Evolutionary conservation across 2,888 invertebrate species (phyloP).

Genomic region (Nomada hirtipes): DNA sequence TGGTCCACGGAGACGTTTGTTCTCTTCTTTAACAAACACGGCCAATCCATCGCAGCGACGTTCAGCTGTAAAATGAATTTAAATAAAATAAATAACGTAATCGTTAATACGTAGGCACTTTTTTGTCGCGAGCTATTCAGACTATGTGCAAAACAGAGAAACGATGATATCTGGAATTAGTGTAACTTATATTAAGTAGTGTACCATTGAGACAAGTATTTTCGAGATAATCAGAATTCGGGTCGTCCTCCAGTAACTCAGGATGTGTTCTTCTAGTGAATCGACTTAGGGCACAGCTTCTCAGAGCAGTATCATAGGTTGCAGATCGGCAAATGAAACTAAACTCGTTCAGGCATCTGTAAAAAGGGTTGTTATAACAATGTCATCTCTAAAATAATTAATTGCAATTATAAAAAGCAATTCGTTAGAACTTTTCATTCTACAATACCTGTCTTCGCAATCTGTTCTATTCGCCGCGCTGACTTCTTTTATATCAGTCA

Average conservation of each 20-base stretch:
- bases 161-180: not conserved
- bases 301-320: conserved; percentile 91
- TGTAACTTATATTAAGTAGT: not conserved
- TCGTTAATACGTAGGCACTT: too few species aligned
- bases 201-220: conserved; percentile 95
- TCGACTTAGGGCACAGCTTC: conserved; percentile 92
- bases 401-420: not conserved
- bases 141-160: not conserved
- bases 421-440: not conserved
- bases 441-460: conserved; percentile 91
- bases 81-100: too few species aligned
- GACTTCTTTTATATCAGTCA: conserved; percentile 93
- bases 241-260: conserved; percentile 92
- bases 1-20: conserved; percentile 93
- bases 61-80: conserved; percentile 87
- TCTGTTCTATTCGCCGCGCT: conserved; percentile 94
- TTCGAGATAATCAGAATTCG: conserved; percentile 95
- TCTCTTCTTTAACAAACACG: conserved; percentile 95
- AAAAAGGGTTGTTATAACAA: conserved; percentile 19
- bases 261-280: conserved; percentile 95
- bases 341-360: conserved; percentile 92
- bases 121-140: not conserved
- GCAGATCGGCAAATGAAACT: conserved; percentile 95
- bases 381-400: not conserved
- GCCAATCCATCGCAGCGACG: conserved; percentile 94